Evolutionary conservation across 2,113 vertebrate species (phyloP).

Genomic region (Sturnus vulgaris): DNA sequence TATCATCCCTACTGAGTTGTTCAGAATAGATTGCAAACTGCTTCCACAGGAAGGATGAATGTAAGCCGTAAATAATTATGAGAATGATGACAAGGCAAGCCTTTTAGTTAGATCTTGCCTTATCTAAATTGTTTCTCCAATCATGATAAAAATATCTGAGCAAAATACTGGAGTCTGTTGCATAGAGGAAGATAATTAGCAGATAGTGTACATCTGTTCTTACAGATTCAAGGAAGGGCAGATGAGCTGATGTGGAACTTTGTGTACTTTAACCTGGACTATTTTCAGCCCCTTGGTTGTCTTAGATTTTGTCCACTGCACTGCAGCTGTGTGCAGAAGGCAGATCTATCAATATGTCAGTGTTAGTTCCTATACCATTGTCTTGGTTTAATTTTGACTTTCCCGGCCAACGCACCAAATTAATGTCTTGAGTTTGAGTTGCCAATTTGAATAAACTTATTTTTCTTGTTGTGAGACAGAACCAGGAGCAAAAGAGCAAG

Average conservation of each 20-base stretch:
- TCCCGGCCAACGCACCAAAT: too few relatives aligned
- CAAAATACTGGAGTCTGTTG: slow-evolving; percentile 10
- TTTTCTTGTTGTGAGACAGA: too few relatives aligned
- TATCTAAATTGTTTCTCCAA: slow-evolving; percentile 57
- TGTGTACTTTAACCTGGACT: slow-evolving; percentile 33
- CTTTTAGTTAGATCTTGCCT: slow-evolving; percentile 36
- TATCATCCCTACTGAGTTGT: neutral
- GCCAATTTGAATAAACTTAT: too few relatives aligned
- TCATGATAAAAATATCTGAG: slow-evolving; percentile 51
- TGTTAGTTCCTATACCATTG: neutral
- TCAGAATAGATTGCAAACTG: slow-evolving; percentile 27
- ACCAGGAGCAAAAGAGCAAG: too few relatives aligned
- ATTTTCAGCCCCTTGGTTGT: slow-evolving; percentile 9
- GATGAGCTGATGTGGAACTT: slow-evolving; percentile 29
- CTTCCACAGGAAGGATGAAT: slow-evolving; percentile 45
- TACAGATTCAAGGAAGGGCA: neutral
- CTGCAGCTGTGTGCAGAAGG: neutral
- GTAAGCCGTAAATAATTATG: slow-evolving; percentile 47
- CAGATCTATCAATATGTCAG: neutral
- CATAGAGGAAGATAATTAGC: slow-evolving; percentile 42
- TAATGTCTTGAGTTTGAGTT: too few relatives aligned
- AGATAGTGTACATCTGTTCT: slow-evolving; percentile 36
- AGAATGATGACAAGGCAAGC: slow-evolving; percentile 42
- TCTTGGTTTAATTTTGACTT: too few relatives aligned
- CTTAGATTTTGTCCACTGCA: slow-evolving; percentile 1